A percentile compares a stretch with the other conserved stretches of the same genome.
phyloP scores from a whole-genome alignment of 1,140 invertebrate genomes.

The Ganaspis sp. region DNA sequence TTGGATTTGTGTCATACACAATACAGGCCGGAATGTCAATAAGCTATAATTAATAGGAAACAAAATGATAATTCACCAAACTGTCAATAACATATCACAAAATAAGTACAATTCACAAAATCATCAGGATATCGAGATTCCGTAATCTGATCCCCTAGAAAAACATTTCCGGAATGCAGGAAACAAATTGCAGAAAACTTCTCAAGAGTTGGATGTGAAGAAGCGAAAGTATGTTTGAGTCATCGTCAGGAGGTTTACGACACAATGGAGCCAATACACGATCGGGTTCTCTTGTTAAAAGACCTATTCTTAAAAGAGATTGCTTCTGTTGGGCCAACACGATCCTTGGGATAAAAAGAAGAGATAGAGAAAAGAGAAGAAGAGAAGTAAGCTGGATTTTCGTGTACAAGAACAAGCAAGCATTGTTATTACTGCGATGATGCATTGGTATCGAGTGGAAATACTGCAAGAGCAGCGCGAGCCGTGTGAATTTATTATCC shows the following conservation, averaged over 20 bases:
- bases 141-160: too few relatives aligned
- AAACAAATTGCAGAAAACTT: neutral
- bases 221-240: slow-evolving; percentile 13
- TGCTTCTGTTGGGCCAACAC: slow-evolving; percentile 15
- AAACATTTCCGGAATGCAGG: too few relatives aligned
- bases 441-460: slow-evolving; percentile 10
- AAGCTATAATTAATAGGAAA: too few relatives aligned
- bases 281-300: slow-evolving; percentile 10
- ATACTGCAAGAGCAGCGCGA: slow-evolving; percentile 16
- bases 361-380: neutral
- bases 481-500: slow-evolving; percentile 25
- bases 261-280: slow-evolving; percentile 1
- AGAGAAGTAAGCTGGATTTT: neutral
- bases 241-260: slow-evolving; percentile 15
- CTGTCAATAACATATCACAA: too few relatives aligned
- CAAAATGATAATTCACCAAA: too few relatives aligned
- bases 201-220: neutral
- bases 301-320: neutral
- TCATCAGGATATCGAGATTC: too few relatives aligned
- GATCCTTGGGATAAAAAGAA: neutral
- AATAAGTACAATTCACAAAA: too few relatives aligned
- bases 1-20: too few relatives aligned
- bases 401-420: neutral
- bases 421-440: slow-evolving; percentile 21
- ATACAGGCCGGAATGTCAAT: too few relatives aligned